phyloP scores from a whole-genome alignment of 1,140 invertebrate species.

The Zaprionus ghesquierei region DNA sequence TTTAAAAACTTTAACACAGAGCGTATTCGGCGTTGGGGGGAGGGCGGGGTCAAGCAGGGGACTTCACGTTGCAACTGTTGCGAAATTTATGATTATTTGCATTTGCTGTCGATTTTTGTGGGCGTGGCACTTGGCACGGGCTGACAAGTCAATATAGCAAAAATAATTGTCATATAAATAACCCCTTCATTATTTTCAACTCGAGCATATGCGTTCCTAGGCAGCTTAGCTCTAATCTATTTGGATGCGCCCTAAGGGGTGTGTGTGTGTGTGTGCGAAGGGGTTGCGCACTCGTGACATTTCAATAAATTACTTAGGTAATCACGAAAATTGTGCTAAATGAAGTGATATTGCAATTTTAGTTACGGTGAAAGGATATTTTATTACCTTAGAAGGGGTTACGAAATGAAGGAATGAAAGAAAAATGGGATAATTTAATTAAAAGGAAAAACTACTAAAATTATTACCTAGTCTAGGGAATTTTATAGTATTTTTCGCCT shows the following conservation, averaged over 20 bases:
- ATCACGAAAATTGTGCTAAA: constrained; percentile 10
- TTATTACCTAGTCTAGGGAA: no score
- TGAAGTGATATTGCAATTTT: constrained; percentile 20
- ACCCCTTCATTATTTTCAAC: constrained; percentile 37
- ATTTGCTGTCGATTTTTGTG: constrained; percentile 11
- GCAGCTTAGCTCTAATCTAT: constrained; percentile 9
- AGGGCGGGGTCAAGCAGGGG: background rate
- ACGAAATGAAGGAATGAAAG: background rate
- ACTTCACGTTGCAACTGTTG: constrained; percentile 48
- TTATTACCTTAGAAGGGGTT: no score
- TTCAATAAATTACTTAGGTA: constrained; percentile 37
- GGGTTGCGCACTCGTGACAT: constrained; percentile 13
- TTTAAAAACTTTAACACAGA: constrained; percentile 43
- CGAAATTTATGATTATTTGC: constrained; percentile 53
- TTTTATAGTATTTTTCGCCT: no score
- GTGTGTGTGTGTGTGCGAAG: constrained; percentile 1
- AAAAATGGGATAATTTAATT: background rate
- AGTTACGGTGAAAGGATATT: background rate
- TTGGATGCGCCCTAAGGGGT: constrained; percentile 5
- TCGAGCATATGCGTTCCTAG: constrained; percentile 20
- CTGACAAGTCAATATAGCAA: constrained; percentile 63
- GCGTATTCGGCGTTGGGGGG: no score
- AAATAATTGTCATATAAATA: constrained; percentile 46
- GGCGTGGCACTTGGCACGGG: constrained; percentile 50
- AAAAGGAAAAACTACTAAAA: background rate